These are phyloP conservation scores for Phataginus tetradactyla DNA, from an alignment of 2,797 vertebrate species.

Conservation along the genomic window DNA sequence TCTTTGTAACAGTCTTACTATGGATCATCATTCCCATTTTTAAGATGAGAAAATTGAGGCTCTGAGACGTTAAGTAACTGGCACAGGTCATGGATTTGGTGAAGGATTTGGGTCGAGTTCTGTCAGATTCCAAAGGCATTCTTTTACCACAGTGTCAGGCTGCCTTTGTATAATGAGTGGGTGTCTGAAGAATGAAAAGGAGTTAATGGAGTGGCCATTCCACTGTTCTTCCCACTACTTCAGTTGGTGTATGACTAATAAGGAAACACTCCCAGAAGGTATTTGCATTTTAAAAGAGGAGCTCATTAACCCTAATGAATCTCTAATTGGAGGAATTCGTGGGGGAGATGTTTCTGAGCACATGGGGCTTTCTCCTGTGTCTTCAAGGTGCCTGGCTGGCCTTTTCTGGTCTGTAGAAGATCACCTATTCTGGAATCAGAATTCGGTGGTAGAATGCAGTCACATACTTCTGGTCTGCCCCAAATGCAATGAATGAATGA, in stretches of 20 bases:
- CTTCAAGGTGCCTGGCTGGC: constrained; percentile 56
- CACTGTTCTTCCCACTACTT: constrained; percentile 67
- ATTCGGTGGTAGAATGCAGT: neutral
- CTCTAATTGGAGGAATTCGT: constrained; percentile 74
- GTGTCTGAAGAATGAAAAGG: constrained; percentile 50
- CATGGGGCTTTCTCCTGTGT: constrained; percentile 22
- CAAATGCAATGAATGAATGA: neutral
- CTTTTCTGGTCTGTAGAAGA: constrained; percentile 32
- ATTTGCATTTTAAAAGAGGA: constrained; percentile 80
- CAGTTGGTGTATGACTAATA: constrained; percentile 69
- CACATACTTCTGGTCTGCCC: neutral
- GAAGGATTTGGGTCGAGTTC: constrained; percentile 23
- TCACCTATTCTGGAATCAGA: constrained; percentile 10
- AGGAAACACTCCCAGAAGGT: constrained; percentile 63
- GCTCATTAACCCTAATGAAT: constrained; percentile 79
- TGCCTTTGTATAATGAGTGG: constrained; percentile 56
- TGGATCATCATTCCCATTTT: constrained; percentile 54
- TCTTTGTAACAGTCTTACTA: neutral
- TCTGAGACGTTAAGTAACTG: constrained; percentile 40
- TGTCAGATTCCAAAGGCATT: constrained; percentile 44
- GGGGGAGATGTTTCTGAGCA: constrained; percentile 56
- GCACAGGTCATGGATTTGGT: constrained; percentile 22
- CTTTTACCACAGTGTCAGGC: constrained; percentile 23
- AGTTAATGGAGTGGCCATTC: constrained; percentile 49
- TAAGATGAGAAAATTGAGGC: constrained; percentile 56